These are phyloP conservation scores for Agrenia bidenticulata DNA, from an alignment of 2,888 invertebrate genomes.

Conservation along the genomic window DNA sequence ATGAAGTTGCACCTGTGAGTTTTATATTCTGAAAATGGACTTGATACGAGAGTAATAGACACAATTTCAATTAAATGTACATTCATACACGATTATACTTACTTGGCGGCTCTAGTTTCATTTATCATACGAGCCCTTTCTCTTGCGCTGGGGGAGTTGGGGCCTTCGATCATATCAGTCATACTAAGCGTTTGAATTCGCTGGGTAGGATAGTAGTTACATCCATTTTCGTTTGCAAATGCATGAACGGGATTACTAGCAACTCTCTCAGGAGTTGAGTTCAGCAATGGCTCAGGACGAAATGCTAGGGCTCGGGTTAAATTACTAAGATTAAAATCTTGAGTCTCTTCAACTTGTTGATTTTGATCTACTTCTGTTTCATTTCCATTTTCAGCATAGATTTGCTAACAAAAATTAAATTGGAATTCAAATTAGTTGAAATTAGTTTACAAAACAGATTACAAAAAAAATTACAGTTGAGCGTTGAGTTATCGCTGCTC, in stretches of 20 bases:
- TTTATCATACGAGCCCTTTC: conserved; percentile 13
- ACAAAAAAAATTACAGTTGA: not conserved
- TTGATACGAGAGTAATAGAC: too few species aligned
- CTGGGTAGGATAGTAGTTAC: conserved; percentile 6
- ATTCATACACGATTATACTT: too few species aligned
- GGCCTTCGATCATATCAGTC: not conserved
- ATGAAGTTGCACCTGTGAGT: too few species aligned
- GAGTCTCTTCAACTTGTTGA: not conserved
- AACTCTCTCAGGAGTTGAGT: conserved; percentile 44
- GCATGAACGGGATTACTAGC: not conserved
- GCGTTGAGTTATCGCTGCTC: too few species aligned
- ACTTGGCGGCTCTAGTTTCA: not conserved
- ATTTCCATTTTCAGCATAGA: conserved; percentile 15
- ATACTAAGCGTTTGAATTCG: not conserved
- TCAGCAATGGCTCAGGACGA: conserved; percentile 35
- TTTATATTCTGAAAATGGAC: too few species aligned
- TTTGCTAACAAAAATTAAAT: not conserved
- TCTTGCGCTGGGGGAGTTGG: not conserved
- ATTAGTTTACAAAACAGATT: not conserved
- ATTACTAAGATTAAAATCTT: conserved; percentile 39
- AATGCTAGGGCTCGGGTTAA: conserved; percentile 38
- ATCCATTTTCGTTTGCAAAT: not conserved
- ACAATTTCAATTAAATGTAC: too few species aligned
- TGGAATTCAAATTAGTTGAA: not conserved
- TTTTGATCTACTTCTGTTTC: conserved; percentile 27